These are phyloP conservation scores for Crenichthys baileyi DNA, from an alignment of 2,797 vertebrate species.

Conservation along the genomic window DNA sequence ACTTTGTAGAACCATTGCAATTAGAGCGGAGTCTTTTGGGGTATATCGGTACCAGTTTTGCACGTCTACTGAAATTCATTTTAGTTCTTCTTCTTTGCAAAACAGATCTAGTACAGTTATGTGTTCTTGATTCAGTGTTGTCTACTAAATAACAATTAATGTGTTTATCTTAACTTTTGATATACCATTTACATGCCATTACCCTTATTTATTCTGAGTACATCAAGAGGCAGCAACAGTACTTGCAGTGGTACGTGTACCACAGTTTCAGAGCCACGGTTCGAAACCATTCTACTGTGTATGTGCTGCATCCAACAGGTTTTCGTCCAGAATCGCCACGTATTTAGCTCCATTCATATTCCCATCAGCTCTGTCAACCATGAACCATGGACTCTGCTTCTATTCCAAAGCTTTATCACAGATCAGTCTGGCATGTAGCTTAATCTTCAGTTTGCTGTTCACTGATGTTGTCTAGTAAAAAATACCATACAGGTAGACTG, in stretches of 20 bases:
- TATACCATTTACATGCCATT: neutral
- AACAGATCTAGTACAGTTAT: neutral
- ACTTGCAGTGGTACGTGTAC: no score
- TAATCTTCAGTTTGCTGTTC: neutral
- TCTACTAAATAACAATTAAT: no score
- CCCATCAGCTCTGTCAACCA: no score
- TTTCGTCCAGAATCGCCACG: no score
- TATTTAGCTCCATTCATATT: no score
- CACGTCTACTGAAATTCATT: no score
- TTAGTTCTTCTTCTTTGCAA: no score
- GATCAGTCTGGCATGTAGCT: no score
- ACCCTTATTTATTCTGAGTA: neutral
- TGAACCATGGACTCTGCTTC: neutral
- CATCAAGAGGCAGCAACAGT: neutral
- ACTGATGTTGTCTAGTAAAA: neutral
- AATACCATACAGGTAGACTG: neutral
- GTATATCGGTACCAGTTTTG: neutral
- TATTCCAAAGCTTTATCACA: neutral
- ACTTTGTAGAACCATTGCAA: neutral
- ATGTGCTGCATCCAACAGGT: no score
- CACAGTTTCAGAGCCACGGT: no score
- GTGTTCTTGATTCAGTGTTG: neutral
- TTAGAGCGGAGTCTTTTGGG: neutral
- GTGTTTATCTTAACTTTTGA: neutral
- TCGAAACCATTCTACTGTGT: no score